Percentiles rank a stretch among this genome's conserved stretches.
Conservation (phyloP, 2,797 vertebrate genomes). For the Semaprochilodus insignis region DNA sequence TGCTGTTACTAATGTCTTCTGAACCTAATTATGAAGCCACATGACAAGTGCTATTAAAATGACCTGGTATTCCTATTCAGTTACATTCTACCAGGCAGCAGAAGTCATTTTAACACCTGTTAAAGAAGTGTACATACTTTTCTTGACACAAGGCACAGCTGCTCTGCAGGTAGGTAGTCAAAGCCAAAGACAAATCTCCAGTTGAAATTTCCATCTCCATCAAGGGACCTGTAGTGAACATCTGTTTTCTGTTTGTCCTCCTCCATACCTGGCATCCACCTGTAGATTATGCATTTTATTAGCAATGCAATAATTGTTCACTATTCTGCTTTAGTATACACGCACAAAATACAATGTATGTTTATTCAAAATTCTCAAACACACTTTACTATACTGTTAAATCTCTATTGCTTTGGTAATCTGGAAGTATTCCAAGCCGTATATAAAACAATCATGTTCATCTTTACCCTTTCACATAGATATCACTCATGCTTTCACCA, state of each 20-base stretch:
- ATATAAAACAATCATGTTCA: background rate
- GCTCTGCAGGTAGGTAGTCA: constrained; percentile 94
- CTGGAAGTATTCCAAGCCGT: too few species aligned
- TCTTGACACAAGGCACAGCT: constrained; percentile 90
- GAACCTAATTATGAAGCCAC: background rate
- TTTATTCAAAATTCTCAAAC: background rate
- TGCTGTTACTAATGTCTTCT: background rate
- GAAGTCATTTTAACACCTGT: background rate
- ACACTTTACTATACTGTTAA: background rate
- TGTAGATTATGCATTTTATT: constrained; percentile 61
- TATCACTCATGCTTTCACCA: constrained; percentile 97
- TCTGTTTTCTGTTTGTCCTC: constrained; percentile 98
- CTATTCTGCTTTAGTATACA: background rate
- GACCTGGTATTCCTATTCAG: background rate
- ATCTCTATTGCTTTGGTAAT: background rate
- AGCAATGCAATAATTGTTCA: background rate
- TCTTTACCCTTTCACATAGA: constrained; percentile 95
- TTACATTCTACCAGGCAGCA: background rate
- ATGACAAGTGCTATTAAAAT: background rate
- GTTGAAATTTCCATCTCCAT: constrained; percentile 98
- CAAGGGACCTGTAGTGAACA: constrained; percentile 95
- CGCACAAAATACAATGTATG: background rate
- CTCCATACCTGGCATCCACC: constrained; percentile 98
- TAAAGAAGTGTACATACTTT: constrained; percentile 77
- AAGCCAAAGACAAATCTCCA: constrained; percentile 97